A percentile compares a stretch with the other conserved stretches of the same genome.
Evolutionary conservation across 2,113 vertebrate genomes (phyloP).

Genomic region (Lagenorhynchus albirostris): DNA sequence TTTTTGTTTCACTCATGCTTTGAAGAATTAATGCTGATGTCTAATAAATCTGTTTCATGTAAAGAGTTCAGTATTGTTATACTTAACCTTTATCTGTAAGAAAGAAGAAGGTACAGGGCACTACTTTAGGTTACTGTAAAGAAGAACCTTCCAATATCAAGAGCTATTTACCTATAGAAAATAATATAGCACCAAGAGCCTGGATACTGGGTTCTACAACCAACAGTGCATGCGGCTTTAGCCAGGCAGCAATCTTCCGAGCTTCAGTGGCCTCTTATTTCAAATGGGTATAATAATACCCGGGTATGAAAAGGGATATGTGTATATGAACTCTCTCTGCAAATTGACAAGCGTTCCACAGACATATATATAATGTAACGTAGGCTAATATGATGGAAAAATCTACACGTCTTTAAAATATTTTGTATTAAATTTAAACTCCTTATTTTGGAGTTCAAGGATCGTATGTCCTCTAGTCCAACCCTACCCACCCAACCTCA

Average conservation of each 20-base stretch:
- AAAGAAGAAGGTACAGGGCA: background rate
- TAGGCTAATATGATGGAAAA: background rate
- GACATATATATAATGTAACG: background rate
- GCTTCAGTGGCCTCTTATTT: background rate
- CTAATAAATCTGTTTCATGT: background rate
- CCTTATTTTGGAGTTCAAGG: background rate
- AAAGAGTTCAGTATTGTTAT: background rate
- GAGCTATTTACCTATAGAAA: background rate
- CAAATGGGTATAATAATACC: background rate
- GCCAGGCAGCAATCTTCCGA: background rate
- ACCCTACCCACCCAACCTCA: background rate
- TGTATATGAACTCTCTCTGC: background rate
- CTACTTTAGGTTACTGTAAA: background rate
- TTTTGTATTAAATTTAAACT: background rate
- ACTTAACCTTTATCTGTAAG: background rate
- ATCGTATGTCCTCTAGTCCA: background rate
- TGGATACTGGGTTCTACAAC: background rate
- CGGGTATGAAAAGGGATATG: background rate
- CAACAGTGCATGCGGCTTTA: accelerated
- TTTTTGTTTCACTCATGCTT: background rate
- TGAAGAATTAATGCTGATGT: background rate
- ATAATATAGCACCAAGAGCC: background rate
- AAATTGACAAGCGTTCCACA: background rate
- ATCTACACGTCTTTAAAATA: background rate
- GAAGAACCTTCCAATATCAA: background rate